These are phyloP conservation scores for Macrotus californicus DNA, from an alignment of 2,113 vertebrate species.

Conservation along the genomic window DNA sequence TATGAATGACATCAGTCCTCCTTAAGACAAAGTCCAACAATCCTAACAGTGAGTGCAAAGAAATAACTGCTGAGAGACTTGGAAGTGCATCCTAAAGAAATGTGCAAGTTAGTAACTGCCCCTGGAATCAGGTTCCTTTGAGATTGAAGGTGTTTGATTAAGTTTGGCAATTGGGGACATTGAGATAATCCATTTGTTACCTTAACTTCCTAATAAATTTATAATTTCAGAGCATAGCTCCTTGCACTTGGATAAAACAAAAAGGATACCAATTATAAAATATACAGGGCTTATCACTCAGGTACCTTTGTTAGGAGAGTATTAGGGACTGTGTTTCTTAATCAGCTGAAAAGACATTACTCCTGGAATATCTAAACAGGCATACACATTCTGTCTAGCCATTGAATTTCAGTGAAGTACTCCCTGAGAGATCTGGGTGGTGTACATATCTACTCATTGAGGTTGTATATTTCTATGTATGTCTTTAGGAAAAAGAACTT, in stretches of 20 bases:
- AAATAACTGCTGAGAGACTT: background rate
- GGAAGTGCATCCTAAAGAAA: background rate
- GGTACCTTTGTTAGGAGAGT: slow-evolving; percentile 11
- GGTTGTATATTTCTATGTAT: background rate
- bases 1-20: background rate
- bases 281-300: background rate
- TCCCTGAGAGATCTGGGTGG: background rate
- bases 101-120: background rate
- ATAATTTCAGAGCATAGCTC: slow-evolving; percentile 29
- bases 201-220: slow-evolving; percentile 36
- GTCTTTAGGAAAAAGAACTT: background rate
- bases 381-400: background rate
- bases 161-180: background rate
- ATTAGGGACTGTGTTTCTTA: slow-evolving; percentile 37
- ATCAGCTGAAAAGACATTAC: slow-evolving; percentile 32
- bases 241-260: slow-evolving; percentile 36
- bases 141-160: background rate
- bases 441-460: background rate
- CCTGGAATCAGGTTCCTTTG: background rate
- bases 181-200: slow-evolving; percentile 13
- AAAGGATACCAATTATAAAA: slow-evolving; percentile 37
- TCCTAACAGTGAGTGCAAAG: background rate
- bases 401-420: slow-evolving; percentile 24
- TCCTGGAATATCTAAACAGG: slow-evolving; percentile 6
- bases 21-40: background rate